These are phyloP conservation scores for Branchellion lobata DNA, from an alignment of 2,888 invertebrate genomes.

Conservation along the genomic window DNA sequence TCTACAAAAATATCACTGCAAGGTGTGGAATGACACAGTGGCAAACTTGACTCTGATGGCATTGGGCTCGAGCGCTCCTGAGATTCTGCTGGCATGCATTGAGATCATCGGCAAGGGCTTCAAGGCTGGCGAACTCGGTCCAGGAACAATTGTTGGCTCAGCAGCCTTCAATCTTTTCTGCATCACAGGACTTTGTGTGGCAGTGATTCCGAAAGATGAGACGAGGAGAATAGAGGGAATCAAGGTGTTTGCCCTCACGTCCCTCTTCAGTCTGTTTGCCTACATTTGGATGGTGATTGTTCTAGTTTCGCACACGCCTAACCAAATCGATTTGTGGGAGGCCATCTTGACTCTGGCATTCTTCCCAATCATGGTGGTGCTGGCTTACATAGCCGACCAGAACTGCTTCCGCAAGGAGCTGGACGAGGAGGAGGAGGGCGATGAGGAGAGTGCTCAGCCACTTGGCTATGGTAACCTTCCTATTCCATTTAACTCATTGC, in stretches of 20 bases:
- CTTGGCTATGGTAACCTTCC: constrained; percentile 51
- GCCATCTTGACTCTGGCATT: constrained; percentile 89
- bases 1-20: neutral
- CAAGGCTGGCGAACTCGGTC: constrained; percentile 92
- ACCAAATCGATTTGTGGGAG: constrained; percentile 94
- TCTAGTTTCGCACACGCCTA: constrained; percentile 80
- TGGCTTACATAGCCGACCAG: constrained; percentile 93
- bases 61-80: constrained; percentile 94
- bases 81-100: constrained; percentile 93
- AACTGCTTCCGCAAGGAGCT: constrained; percentile 54
- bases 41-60: constrained; percentile 98
- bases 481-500: constrained; percentile 16
- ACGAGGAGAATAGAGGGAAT: constrained; percentile 91
- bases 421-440: constrained; percentile 43
- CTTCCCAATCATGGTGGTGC: constrained; percentile 92
- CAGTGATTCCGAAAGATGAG: constrained; percentile 86
- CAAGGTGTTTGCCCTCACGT: constrained; percentile 94
- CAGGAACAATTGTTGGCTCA: constrained; percentile 96
- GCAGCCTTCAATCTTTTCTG: constrained; percentile 98
- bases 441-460: constrained; percentile 38
- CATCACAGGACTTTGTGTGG: constrained; percentile 90
- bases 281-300: constrained; percentile 98
- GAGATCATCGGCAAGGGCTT: constrained; percentile 86
- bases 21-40: constrained; percentile 92
- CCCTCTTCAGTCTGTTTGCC: constrained; percentile 95